Base-by-base conservation (phyloP, 2,888 invertebrate species). In the Hemaris fuciformis region DNA sequence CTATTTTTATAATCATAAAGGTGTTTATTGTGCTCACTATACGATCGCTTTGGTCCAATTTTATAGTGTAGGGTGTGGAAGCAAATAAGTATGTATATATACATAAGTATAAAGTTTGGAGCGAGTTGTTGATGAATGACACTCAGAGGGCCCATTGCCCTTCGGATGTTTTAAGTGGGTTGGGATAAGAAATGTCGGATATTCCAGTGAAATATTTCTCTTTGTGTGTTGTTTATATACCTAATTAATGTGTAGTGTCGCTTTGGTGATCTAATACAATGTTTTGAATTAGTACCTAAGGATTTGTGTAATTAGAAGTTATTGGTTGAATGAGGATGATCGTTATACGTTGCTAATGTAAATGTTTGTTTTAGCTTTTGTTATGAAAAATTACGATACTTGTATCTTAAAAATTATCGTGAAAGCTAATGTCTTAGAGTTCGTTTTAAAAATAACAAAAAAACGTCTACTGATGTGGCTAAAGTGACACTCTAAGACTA, bases 81-180 rank as follows among this genome's bases (percentile, higher is more conserved):
- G 89, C 84, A 86, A 89, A 91, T 91, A 90, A 89, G 83, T 62
- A 62, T 59, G 59, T 61, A 61, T 61, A 45, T 60, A 61, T 61
- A 61, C 61, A 61, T 79, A 88, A 89, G 90, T 89, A 86, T 83
- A 85, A 89, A 91, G 89, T 91, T 90, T 77, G 88, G 77, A 77
- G 82, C 79, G 80, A 87, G 85, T 87, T 85, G 84, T 89, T 92
- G 92, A 92, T 92, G 92, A 90, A 92, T 92, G 92, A 92, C 89
- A 92, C 92, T 92, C 92, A 25, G 80, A 82, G 92, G 92, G 84
- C 89, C 91, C 90, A 92, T 92, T 90, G 92, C 91, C 92, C 92
- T 91, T 91, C 90, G 89, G 85, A 87, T 86, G 90, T 87, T 89
- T 89, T 86, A 91, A 91, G 87, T 87, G 88, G 90, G 88, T 85